Base-by-base conservation (phyloP, 2,888 invertebrate species). In the Amaurobius ferox region DNA sequence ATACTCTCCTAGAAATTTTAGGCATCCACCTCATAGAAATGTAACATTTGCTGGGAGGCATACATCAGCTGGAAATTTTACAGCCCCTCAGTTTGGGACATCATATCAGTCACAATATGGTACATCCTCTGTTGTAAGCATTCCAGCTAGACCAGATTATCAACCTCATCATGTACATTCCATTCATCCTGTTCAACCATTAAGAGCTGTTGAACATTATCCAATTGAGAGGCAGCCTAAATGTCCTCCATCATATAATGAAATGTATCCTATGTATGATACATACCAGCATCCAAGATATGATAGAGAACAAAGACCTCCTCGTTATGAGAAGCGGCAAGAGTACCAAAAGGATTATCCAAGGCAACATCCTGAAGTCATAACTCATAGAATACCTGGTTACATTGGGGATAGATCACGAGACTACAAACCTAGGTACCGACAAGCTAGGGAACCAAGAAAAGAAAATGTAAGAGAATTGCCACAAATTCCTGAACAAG, bases 311-410 rank as follows among this genome's bases (percentile, higher is more conserved):
- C 79, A 74, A 29, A 71, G 72, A 35, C 9, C 16, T 1, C 11
- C 23, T 13, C 35, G 81, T 16, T 87, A 81, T 78, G 81, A 87
- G 11, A 80, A 80, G 67, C 71, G 71, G 11, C 71, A 72, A 16
- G 87, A 80, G 1, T 87, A 87, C 39, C 72, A 61, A 44, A 74
- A 77, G 35, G 30, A 70, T n/a, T 55, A 55, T 55, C 44, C 30
- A 28, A 26, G 40, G 29, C 40, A 44, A 40, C 62, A 68, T 19
- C 40, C 61, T 2, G 80, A 87, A 29, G 87, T 81, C 11, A 62
- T 81, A 6, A 68, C 64, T 28, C 80, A 81, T 23, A 79, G 61
- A 91, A 91, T 89, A 90, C 80, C 90, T 90, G 88, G 90, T 90
- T 91, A 73, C 48, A 71, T 79, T 39, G 86, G 79, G 16, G 86